These are phyloP conservation scores for Poecile atricapillus DNA, from an alignment of 2,113 vertebrate genomes.

Conservation along the genomic window DNA sequence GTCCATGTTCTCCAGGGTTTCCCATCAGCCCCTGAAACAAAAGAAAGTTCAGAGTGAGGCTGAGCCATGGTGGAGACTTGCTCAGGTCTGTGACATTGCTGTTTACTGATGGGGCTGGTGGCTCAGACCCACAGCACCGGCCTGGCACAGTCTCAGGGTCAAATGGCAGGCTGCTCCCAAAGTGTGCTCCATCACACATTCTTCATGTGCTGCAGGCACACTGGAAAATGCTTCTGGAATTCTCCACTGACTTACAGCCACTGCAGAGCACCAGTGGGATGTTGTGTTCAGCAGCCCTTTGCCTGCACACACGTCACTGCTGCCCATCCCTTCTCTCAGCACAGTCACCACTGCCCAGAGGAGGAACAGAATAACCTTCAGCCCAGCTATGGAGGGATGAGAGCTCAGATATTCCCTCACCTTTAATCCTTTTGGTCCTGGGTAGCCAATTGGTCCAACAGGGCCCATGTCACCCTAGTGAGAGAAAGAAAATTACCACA, in stretches of 20 bases:
- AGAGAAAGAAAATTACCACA: conserved; percentile 39
- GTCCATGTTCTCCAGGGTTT: conserved; percentile 96
- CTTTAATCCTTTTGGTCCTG: conserved; percentile 93
- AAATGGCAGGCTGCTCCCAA: not conserved
- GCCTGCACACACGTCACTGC: not conserved
- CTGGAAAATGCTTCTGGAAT: not conserved
- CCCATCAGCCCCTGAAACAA: conserved; percentile 90
- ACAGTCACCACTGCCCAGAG: not conserved
- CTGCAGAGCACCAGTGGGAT: not conserved
- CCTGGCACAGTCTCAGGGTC: not conserved
- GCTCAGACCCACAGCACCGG: not conserved
- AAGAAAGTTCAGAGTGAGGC: not conserved
- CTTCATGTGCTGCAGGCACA: not conserved
- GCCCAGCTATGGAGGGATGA: not conserved
- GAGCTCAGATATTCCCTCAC: conserved; percentile 66
- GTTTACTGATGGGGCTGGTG: not conserved
- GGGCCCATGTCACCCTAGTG: conserved; percentile 92
- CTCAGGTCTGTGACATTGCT: not conserved
- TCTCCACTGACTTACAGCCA: not conserved
- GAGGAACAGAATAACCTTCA: not conserved
- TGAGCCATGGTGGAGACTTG: not conserved
- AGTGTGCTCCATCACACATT: not conserved
- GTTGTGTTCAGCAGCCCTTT: not conserved
- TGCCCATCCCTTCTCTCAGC: not conserved
- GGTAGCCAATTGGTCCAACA: conserved; percentile 84